Evolutionary conservation across 30 jellyfish, hydroid and myxozoan species (phyloP).

Genomic region (Nemopilema nomurai): DNA sequence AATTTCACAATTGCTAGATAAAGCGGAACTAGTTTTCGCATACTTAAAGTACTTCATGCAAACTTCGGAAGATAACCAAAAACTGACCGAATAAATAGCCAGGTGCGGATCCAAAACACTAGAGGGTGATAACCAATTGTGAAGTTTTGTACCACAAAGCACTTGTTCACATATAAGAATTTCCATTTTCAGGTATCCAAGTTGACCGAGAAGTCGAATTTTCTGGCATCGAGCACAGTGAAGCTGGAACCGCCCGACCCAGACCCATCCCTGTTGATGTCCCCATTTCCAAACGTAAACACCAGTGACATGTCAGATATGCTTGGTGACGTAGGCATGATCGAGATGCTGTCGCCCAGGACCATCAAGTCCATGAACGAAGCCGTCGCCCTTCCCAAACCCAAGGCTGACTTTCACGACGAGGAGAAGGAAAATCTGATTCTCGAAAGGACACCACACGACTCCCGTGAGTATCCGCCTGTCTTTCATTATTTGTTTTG

Average conservation of each 20-base stretch:
- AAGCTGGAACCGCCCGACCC: slow-evolving; percentile 5
- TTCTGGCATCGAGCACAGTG: slow-evolving; percentile 19
- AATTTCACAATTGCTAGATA: no score
- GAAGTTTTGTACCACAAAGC: no score
- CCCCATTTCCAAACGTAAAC: slow-evolving; percentile 74
- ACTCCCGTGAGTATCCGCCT: slow-evolving; percentile 12
- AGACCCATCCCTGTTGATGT: slow-evolving; percentile 69
- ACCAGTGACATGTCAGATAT: slow-evolving; percentile 73
- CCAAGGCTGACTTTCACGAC: slow-evolving; percentile 1
- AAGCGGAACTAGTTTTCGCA: no score
- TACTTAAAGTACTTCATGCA: no score
- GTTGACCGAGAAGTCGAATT: slow-evolving; percentile 3
- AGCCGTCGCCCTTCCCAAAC: slow-evolving; percentile 1
- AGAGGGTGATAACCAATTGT: no score
- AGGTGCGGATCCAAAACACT: no score
- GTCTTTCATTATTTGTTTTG: neutral
- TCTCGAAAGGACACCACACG: neutral
- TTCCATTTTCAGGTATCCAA: slow-evolving; percentile 18
- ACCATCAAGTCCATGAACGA: slow-evolving; percentile 25
- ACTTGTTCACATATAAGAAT: no score
- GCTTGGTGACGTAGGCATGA: slow-evolving; percentile 85
- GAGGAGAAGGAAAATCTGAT: slow-evolving; percentile 28
- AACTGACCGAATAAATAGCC: no score
- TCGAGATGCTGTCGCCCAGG: slow-evolving; percentile 45
- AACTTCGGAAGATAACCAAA: no score